These are phyloP conservation scores for Leptura quadrifasciata DNA, from an alignment of 2,888 invertebrate species.

Conservation along the genomic window DNA sequence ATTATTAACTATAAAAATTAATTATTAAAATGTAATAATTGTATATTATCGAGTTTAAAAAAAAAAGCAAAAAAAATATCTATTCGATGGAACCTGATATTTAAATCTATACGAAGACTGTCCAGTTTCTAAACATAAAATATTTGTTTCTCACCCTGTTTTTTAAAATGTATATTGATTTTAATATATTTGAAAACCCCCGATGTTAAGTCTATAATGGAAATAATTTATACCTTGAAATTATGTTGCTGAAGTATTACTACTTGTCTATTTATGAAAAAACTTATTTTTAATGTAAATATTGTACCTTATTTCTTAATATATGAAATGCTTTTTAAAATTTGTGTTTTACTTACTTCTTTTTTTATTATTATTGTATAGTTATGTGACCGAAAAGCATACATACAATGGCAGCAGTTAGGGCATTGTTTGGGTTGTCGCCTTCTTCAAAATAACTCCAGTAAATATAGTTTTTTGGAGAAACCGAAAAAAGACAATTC, in stretches of 20 bases:
- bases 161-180: neutral
- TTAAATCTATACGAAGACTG: constrained; percentile 56
- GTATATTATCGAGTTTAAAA: constrained; percentile 38
- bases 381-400: too few species aligned
- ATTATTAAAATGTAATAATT: constrained; percentile 40
- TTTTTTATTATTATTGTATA: too few species aligned
- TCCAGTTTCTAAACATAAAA: constrained; percentile 53
- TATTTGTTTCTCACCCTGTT: constrained; percentile 44
- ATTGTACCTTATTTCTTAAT: constrained; percentile 65
- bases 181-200: constrained; percentile 45
- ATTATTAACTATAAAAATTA: constrained; percentile 32
- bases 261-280: constrained; percentile 49
- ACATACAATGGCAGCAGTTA: too few species aligned
- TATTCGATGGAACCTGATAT: constrained; percentile 37
- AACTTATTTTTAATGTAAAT: constrained; percentile 62
- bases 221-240: constrained; percentile 37
- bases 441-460: too few species aligned
- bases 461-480: too few species aligned
- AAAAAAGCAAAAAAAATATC: constrained; percentile 19
- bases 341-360: neutral
- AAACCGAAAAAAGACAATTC: too few species aligned
- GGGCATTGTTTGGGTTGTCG: too few species aligned
- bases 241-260: constrained; percentile 56
- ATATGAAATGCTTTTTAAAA: constrained; percentile 60
- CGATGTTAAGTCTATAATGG: constrained; percentile 33